Evolutionary conservation across 30 jellyfish, hydroid and myxozoan genomes (phyloP), one percentile per base, ranked within the genome.

Genomic region (Aurelia aurita): DNA sequence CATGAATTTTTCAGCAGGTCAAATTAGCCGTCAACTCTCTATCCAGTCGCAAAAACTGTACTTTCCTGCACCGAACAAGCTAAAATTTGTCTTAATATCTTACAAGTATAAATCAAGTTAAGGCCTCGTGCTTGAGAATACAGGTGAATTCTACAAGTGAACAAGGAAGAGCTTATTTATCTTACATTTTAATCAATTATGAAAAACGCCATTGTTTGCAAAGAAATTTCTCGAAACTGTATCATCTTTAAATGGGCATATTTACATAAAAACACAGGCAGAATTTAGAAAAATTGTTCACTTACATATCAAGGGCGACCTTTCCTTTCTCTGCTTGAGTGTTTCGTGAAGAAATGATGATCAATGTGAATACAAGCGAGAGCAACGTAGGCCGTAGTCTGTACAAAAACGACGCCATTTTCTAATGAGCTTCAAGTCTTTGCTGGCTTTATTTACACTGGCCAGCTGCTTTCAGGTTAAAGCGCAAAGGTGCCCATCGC

Each of bases 391-490:
- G 88, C 78, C 79, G 44, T 8, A 21, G 69, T 60, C 57, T 43
- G 80, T 7, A 29, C 14, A 45, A 16, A 23, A 69, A 20, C 86
- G 32, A 61, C 87, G 93, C 93, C 93, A 83, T 83, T 67, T 67
- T 83, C 87, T 22, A 23, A 47, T 19, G 76, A 55, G 44, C 47
- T 31, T 60, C 5, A 45, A 44, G 49, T 32, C 69, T 67, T 67
- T 28, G 79, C 67, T 55, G 73, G 79, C 53, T 67, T 65, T 21
- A 31, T 43, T 71, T 43, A 46, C 34, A 65, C 74, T 65, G 82
- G 58, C 90, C 90, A 80, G 90, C 90, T 80, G 90, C 90, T 80
- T 80, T 80, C 49, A 67, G 35, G 76, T 47, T 7, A 10, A 16
- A 25, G 46, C 74, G 55, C 43, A 64, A 65, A 51, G 31, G 46